Evolutionary conservation across 2,113 vertebrate genomes (phyloP), one percentile per base, ranked within the genome.

Genomic region (Sphyrna mokarran): DNA sequence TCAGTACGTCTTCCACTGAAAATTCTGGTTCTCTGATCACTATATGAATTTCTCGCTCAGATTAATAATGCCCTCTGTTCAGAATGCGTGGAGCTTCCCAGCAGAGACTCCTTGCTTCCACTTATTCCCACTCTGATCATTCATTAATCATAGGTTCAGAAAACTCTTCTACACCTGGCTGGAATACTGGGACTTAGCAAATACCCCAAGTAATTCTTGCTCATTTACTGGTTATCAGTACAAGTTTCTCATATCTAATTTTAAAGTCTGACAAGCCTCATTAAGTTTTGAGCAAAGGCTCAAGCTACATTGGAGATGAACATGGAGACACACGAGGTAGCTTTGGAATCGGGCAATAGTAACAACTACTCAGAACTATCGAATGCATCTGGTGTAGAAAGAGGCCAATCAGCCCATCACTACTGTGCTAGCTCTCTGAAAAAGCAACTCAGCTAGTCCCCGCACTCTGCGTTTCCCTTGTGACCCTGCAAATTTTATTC

Each of bases 31-130:
- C 37, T 37, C n/a, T 93, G 89, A 93, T 93, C 89, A 93, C 29
- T 66, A 54, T 66, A 86, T 14, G 86, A 89, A 89, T 89, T 89
- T 61, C 48, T 13, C 29, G 23, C 23, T 37, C 61, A 37, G 89
- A 66, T 93, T 68, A 93, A 93, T 93, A 66, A 66, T 93, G n/a
- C 89, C 63, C n/a, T 66, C 61, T 66, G 33, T 40, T 93, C 33
- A 66, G 61, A 68, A 37, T 33, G 37, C 58, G 7, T 20, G 58
- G 0, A n/a, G 54, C 4, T 93, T 68, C 33, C 61, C 61, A 93
- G 2, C 66, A 9, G 89, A 68, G 5, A 61, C 16, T 93, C 66
- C 11, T 61, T 10, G 0, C 22, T 93, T 93, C 61, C 10, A 20
- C 89, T 22, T 63, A 37, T 54, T 93, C 89, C 33, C 54, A 93